Conservation (phyloP, 2,113 vertebrate species). For the Arothron firmamentum region DNA sequence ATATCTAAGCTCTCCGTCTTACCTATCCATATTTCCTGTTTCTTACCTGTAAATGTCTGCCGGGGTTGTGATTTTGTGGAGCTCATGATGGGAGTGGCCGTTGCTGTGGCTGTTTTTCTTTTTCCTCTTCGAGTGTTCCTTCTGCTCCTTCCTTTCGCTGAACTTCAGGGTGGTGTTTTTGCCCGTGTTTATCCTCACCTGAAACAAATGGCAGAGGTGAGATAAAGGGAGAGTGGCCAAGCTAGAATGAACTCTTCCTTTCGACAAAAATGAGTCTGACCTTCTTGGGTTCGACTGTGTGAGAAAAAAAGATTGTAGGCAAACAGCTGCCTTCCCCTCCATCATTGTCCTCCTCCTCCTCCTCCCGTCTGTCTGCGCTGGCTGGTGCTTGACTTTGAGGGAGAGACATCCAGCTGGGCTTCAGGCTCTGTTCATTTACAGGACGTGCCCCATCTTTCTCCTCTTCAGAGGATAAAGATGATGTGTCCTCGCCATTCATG, state of each 20-base stretch:
- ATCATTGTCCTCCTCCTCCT: conserved; percentile 52
- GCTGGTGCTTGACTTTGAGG: conserved; percentile 25
- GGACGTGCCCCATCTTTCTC: conserved; percentile 75
- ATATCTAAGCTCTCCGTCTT: background rate
- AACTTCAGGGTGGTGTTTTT: conserved; percentile 96
- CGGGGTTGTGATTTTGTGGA: conserved; percentile 84
- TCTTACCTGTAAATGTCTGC: conserved; percentile 90
- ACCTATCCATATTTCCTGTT: background rate
- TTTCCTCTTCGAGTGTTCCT: conserved; percentile 89
- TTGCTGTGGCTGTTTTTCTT: conserved; percentile 85
- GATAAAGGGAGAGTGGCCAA: background rate
- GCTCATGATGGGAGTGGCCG: conserved; percentile 78
- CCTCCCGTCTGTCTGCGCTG: conserved; percentile 36
- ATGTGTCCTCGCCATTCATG: conserved; percentile 78
- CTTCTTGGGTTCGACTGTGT: conserved; percentile 94
- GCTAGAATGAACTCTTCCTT: background rate
- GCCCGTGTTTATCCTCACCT: conserved; percentile 98
- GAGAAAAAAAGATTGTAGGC: conserved; percentile 93
- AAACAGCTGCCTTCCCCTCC: conserved; percentile 71
- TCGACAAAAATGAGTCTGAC: conserved; percentile 48
- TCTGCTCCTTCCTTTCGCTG: conserved; percentile 87
- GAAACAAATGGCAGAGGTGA: background rate
- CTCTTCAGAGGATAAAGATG: conserved; percentile 85
- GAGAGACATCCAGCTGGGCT: conserved; percentile 31
- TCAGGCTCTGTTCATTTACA: conserved; percentile 61